These are phyloP conservation scores for Notolepis coatsorum DNA, from an alignment of 2,797 vertebrate genomes.

Conservation along the genomic window DNA sequence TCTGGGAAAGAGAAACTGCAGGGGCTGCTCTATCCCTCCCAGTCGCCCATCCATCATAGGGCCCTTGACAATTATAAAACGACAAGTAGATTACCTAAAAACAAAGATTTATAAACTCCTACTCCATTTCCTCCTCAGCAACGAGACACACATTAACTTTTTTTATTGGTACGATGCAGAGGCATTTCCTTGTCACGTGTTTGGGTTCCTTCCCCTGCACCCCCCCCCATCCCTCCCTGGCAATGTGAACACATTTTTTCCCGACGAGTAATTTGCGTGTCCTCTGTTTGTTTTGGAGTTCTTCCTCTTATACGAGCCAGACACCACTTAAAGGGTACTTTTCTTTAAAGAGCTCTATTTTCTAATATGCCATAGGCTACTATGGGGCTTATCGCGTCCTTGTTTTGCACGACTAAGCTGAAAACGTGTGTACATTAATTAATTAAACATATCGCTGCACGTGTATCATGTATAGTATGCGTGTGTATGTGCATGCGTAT, in stretches of 20 bases:
- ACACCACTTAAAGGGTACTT: background rate
- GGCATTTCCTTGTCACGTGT: conserved; percentile 29
- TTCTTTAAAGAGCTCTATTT: too few species aligned
- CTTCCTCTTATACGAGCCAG: background rate
- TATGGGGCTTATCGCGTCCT: too few species aligned
- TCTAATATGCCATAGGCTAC: too few species aligned
- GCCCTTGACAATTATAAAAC: background rate
- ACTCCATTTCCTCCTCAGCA: conserved; percentile 10
- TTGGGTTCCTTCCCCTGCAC: background rate
- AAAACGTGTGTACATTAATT: too few species aligned
- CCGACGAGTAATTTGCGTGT: too few species aligned
- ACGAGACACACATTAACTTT: conserved; percentile 1
- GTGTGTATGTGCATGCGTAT: background rate
- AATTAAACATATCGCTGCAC: background rate
- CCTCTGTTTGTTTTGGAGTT: background rate
- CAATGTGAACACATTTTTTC: background rate
- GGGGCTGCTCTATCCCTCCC: background rate
- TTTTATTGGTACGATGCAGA: conserved; percentile 13
- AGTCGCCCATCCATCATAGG: conserved; percentile 23
- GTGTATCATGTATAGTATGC: background rate
- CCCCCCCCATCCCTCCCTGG: too few species aligned
- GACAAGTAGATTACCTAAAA: conserved; percentile 10
- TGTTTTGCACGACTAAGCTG: too few species aligned
- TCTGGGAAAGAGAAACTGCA: conserved; percentile 2
- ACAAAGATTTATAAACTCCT: conserved; percentile 36